Conservation (phyloP, 2,797 vertebrate species). For the Phrynocephalus forsythii region DNA sequence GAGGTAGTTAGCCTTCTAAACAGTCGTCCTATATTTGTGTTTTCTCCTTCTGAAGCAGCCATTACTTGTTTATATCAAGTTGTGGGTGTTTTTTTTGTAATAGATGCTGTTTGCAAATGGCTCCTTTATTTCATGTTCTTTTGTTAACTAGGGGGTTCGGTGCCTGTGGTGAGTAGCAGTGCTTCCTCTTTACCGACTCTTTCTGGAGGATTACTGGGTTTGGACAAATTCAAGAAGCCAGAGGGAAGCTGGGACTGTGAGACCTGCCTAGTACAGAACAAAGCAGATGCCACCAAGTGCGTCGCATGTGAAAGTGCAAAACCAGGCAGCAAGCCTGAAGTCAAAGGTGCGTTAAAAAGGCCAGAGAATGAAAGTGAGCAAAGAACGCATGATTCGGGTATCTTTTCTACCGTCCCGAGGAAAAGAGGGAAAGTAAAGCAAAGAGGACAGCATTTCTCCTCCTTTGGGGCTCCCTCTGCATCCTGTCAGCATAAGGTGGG, state of each 20-base stretch:
- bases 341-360: conserved; percentile 83
- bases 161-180: conserved; percentile 75
- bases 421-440: not conserved
- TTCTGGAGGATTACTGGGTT: conserved; percentile 81
- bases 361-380: not conserved
- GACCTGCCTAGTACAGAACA: conserved; percentile 86
- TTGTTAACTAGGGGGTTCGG: conserved; percentile 68
- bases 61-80: not conserved
- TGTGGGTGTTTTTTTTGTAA: not conserved
- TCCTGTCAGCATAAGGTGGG: not conserved
- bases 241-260: conserved; percentile 93
- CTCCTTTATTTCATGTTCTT: not conserved
- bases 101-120: not conserved
- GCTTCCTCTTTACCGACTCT: conserved; percentile 67
- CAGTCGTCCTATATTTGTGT: not conserved
- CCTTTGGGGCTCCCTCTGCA: not conserved
- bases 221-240: conserved; percentile 93
- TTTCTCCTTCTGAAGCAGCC: not conserved
- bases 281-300: conserved; percentile 84
- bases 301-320: conserved; percentile 85
- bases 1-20: not conserved
- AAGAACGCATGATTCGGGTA: not conserved
- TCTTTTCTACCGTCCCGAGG: not conserved
- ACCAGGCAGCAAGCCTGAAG: conserved; percentile 85
- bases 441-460: too few relatives aligned